These are phyloP conservation scores for Amphipyra tragopoginis DNA, from an alignment of 2,888 invertebrate species.

Conservation along the genomic window DNA sequence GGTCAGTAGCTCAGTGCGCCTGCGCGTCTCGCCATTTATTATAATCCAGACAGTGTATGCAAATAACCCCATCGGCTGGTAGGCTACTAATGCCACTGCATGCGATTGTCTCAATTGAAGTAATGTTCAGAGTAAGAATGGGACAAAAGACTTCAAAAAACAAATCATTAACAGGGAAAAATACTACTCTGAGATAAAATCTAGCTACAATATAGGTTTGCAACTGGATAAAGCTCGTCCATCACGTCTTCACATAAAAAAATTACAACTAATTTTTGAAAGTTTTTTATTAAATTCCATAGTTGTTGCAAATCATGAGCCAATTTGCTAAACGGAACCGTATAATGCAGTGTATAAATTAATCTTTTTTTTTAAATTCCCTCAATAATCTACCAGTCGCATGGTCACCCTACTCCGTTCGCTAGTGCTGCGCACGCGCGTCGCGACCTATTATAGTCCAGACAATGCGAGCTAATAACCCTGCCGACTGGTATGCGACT, in stretches of 20 bases:
- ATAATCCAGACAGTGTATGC: constrained; percentile 42
- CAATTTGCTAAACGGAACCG: neutral
- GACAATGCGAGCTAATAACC: constrained; percentile 86
- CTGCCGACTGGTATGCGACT: constrained; percentile 69
- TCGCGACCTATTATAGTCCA: constrained; percentile 77
- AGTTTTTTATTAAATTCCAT: too few species aligned
- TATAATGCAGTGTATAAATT: neutral
- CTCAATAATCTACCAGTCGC: neutral
- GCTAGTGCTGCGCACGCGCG: constrained; percentile 66
- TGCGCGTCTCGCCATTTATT: constrained; percentile 30
- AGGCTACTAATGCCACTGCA: neutral
- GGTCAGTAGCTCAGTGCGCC: neutral
- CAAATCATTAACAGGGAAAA: too few species aligned
- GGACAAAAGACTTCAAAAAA: too few species aligned
- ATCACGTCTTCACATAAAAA: too few species aligned
- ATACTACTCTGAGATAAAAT: too few species aligned
- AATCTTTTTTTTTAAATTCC: neutral
- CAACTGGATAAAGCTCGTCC: too few species aligned
- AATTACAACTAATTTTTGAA: too few species aligned
- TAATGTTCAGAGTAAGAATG: constrained; percentile 6
- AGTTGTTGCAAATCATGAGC: too few species aligned
- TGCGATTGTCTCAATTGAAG: constrained; percentile 10
- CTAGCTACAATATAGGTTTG: too few species aligned
- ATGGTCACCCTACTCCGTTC: constrained; percentile 41
- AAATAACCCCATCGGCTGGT: constrained; percentile 27